These are phyloP conservation scores for Bugulina stolonifera DNA, from an alignment of 2,888 invertebrate genomes.

Conservation along the genomic window DNA sequence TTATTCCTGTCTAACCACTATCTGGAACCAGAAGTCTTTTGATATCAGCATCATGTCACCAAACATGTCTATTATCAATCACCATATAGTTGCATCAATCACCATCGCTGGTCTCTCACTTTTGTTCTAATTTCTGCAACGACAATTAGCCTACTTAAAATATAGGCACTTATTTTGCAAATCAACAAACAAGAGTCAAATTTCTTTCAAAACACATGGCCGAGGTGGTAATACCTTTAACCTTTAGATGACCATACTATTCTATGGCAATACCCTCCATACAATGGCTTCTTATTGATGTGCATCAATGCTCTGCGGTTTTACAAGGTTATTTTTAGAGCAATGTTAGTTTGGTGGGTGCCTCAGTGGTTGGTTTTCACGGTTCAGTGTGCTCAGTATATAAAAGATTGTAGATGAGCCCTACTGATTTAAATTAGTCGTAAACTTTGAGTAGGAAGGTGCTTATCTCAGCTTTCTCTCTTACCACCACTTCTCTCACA, in stretches of 20 bases:
- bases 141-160: slow-evolving; percentile 12
- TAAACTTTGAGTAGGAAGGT: no score
- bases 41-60: neutral
- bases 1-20: neutral
- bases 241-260: neutral
- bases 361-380: neutral
- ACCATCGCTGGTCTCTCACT: neutral
- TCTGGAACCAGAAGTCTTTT: neutral
- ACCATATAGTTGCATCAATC: slow-evolving; percentile 6
- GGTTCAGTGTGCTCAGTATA: slow-evolving; percentile 14
- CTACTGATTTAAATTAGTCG: no score
- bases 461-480: no score
- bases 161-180: neutral
- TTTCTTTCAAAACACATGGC: slow-evolving; percentile 24
- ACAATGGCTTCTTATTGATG: slow-evolving; percentile 11
- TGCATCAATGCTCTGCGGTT: slow-evolving; percentile 21
- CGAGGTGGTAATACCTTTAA: neutral
- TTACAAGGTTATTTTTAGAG: slow-evolving; percentile 3
- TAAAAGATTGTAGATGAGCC: slow-evolving; percentile 3
- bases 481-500: no score
- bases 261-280: neutral
- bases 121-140: slow-evolving; percentile 12
- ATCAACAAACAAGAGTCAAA: slow-evolving; percentile 23
- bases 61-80: neutral
- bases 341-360: neutral